These are phyloP conservation scores for Lota lota DNA, from an alignment of 2,113 vertebrate genomes.

Conservation along the genomic window DNA sequence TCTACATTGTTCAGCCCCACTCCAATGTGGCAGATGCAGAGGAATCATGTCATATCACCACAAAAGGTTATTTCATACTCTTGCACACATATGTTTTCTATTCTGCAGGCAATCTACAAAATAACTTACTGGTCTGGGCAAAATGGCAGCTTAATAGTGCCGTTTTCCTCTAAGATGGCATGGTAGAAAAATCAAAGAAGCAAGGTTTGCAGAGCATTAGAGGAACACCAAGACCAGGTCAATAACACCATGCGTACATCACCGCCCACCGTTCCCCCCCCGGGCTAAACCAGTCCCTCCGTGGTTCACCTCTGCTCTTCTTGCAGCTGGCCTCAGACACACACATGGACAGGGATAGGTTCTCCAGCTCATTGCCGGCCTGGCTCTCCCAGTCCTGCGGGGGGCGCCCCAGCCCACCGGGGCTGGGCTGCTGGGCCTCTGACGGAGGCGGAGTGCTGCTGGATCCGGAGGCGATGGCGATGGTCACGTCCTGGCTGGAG, in stretches of 20 bases:
- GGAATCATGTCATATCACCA: background rate
- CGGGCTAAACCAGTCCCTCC: too few relatives aligned
- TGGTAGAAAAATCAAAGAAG: conserved; percentile 63
- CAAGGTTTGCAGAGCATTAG: conserved; percentile 32
- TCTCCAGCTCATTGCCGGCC: conserved; percentile 73
- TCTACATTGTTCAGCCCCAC: conserved; percentile 21
- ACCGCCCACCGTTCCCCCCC: too few relatives aligned
- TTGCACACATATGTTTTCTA: conserved; percentile 7
- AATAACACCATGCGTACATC: too few relatives aligned
- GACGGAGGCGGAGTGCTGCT: conserved; percentile 33
- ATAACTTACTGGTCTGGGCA: conserved; percentile 85
- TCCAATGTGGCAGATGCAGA: background rate
- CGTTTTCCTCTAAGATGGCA: conserved; percentile 83
- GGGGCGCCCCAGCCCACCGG: conserved; percentile 48
- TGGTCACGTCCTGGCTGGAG: conserved; percentile 39
- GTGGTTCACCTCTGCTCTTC: conserved; percentile 85
- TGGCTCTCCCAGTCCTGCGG: conserved; percentile 76
- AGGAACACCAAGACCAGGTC: conserved; percentile 12
- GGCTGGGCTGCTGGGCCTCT: conserved; percentile 46
- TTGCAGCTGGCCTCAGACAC: conserved; percentile 82
- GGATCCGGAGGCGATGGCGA: conserved; percentile 23
- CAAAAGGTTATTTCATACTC: background rate
- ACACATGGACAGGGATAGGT: conserved; percentile 85
- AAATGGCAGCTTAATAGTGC: conserved; percentile 76
- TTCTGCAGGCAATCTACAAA: conserved; percentile 16